Evolutionary conservation across 1,140 invertebrate genomes (phyloP).

Genomic region (Eciton burchellii): DNA sequence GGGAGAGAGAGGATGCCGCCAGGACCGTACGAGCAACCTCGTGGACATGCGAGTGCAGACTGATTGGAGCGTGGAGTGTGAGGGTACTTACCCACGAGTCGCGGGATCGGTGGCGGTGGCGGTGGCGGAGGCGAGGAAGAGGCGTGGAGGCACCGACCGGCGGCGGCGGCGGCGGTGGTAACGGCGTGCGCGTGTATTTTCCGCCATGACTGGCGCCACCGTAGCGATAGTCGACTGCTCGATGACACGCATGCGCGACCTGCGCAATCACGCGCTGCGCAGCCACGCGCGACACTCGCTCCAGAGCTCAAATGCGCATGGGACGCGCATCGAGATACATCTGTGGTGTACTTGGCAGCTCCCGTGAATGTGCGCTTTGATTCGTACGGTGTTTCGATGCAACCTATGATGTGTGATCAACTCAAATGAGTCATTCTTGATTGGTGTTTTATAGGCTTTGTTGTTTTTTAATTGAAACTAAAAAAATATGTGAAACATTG

Average conservation of each 20-base stretch:
- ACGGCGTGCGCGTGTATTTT: conserved; percentile 75
- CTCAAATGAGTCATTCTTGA: background rate
- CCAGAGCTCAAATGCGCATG: conserved; percentile 61
- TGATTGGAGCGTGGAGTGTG: conserved; percentile 82
- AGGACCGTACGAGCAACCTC: conserved; percentile 81
- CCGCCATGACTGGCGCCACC: conserved; percentile 79
- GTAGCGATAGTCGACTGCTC: conserved; percentile 56
- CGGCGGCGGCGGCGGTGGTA: conserved; percentile 67
- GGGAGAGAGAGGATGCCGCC: conserved; percentile 78
- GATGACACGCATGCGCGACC: conserved; percentile 51
- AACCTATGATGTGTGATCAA: no score
- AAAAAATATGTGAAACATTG: background rate
- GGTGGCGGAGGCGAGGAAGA: conserved; percentile 74
- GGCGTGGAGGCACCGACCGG: conserved; percentile 75
- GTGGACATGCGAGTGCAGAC: conserved; percentile 85
- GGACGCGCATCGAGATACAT: conserved; percentile 59
- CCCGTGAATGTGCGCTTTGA: background rate
- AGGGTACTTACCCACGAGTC: conserved; percentile 84
- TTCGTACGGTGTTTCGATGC: background rate
- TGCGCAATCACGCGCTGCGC: conserved; percentile 68
- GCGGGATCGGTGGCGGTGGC: conserved; percentile 76
- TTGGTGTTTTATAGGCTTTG: background rate
- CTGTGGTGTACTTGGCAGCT: background rate
- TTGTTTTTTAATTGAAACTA: background rate
- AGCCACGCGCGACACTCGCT: conserved; percentile 29